These are phyloP conservation scores for Onthophagus sagittarius DNA, from an alignment of 2,888 invertebrate species.

Conservation along the genomic window DNA sequence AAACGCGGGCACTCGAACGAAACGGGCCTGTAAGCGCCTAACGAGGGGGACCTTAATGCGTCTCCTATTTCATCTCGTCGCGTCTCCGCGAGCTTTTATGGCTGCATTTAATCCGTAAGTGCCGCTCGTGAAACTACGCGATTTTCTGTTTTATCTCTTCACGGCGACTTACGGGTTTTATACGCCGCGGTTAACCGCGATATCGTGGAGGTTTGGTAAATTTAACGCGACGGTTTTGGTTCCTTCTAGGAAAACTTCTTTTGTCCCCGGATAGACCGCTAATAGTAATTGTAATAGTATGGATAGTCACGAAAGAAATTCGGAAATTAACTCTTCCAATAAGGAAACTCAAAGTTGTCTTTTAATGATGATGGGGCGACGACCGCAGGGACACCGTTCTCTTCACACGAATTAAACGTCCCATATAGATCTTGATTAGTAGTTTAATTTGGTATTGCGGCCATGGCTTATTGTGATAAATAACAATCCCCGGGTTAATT, in stretches of 20 bases:
- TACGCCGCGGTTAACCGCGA: not conserved
- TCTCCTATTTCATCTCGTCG: not conserved
- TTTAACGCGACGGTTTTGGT: not conserved
- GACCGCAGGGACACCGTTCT: no score
- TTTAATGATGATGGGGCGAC: no score
- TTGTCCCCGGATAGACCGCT: no score
- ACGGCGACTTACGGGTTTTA: not conserved
- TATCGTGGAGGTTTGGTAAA: not conserved
- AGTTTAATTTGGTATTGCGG: not conserved
- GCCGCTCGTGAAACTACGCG: not conserved
- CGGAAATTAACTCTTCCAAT: no score
- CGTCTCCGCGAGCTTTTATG: not conserved
- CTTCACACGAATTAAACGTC: not conserved
- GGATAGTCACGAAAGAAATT: no score
- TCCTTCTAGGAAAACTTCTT: not conserved
- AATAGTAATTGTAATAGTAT: no score
- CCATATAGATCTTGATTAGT: not conserved
- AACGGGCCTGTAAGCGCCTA: not conserved
- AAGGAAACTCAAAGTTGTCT: no score
- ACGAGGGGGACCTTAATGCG: not conserved
- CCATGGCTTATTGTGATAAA: not conserved
- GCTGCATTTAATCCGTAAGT: not conserved
- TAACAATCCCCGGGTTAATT: not conserved
- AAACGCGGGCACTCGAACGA: not conserved
- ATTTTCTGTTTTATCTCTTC: not conserved